A percentile compares a stretch with the other conserved stretches of the same genome.
Evolutionary conservation across 2,113 vertebrate species (phyloP).

Genomic region (Podocnemis expansa): DNA sequence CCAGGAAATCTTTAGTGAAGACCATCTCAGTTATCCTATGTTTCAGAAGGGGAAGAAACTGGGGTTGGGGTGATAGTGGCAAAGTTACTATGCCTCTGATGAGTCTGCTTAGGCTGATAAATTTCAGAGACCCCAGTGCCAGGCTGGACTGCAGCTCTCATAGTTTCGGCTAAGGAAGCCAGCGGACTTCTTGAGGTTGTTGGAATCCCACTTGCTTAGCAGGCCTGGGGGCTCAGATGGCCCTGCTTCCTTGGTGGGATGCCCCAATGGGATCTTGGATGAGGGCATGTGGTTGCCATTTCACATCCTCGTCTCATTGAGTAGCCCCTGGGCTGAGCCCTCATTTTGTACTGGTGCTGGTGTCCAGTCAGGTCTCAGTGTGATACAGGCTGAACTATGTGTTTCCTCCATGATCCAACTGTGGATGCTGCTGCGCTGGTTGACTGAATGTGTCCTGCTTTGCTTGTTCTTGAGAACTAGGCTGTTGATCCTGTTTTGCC

Average conservation of each 20-base stretch:
- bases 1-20: background rate
- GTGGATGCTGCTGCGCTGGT: background rate
- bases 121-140: background rate
- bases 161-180: background rate
- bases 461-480: background rate
- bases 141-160: background rate
- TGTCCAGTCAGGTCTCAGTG: fast-evolving
- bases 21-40: background rate
- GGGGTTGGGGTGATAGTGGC: background rate
- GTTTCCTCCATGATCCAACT: background rate
- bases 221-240: background rate
- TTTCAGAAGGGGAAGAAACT: background rate
- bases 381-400: background rate
- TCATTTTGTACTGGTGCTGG: fast-evolving
- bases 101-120: background rate
- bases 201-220: background rate
- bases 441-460: background rate
- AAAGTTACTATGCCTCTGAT: background rate
- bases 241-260: fast-evolving
- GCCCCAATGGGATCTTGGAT: background rate
- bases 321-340: fast-evolving
- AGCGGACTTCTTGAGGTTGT: fast-evolving
- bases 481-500: background rate
- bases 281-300: background rate
- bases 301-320: background rate